Base-by-base conservation (phyloP, 2,797 vertebrate species). In the Paguma larvata region DNA sequence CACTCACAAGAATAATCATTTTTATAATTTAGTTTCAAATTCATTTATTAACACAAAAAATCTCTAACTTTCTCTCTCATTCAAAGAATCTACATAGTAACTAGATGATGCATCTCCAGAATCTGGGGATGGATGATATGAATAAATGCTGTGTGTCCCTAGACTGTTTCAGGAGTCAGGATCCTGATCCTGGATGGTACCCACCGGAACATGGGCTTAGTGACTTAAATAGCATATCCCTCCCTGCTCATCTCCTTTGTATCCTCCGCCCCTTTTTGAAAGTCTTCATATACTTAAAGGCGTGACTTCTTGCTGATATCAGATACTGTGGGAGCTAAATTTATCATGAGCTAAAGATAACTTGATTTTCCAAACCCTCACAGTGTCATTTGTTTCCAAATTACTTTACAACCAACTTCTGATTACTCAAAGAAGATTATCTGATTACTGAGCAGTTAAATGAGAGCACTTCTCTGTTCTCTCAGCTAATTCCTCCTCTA, bases 401-500 rank as follows among this genome's bases (percentile, higher is more conserved):
- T 94, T 82, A 96, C 85, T 89, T 95, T 77, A 89, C 46, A 97
- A 78, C 68, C 77, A 92, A 95, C 38, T 95, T 94, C 63, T 97
- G 97, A 94, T 95, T 97, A 85, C 68, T 34, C n/a, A 67, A 25
- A 80, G 80, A 91, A 91, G 86, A 96, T 82, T 94, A 94, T 78
- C 62, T 95, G 95, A 97, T 93, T 85, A 72, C 79, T 89, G 67
- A 93, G 80, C 70, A 88, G 89, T 94, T 92, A 94, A 94, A 90
- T 88, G n/a, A 59, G 41, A 96, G 34, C 5, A 83, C 2, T 77
- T 85, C 56, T 32, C 46, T 67, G 32, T 68, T 95, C 67, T 87
- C 75, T 48, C 48, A 30, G 68, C 53, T 90, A 86, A 95, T 97
- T 91, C 95, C 62, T 15, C 44, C 27, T 92, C 48, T 25, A 34